A percentile compares a stretch with the other conserved stretches of the same genome.
Evolutionary conservation across 1,140 invertebrate species (phyloP).

Genomic region (Argopecten irradians): DNA sequence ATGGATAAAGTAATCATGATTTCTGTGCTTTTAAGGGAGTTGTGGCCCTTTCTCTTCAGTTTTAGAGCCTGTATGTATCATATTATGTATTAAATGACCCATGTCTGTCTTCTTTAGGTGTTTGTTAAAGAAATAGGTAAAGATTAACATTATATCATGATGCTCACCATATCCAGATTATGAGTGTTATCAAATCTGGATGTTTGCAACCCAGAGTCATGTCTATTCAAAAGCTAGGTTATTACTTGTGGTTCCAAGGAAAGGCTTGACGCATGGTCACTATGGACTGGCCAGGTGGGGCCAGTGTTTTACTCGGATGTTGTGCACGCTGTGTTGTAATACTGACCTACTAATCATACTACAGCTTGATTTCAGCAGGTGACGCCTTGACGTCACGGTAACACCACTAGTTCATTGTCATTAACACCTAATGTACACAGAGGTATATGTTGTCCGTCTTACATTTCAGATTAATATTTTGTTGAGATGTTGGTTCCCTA

Average conservation of each 20-base stretch:
- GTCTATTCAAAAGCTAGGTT: no score
- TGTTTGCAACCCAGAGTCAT: no score
- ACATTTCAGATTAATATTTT: not conserved
- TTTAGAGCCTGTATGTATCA: no score
- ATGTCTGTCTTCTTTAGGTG: no score
- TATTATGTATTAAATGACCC: no score
- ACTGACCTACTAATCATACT: not conserved
- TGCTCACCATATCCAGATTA: no score
- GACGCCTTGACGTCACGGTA: not conserved
- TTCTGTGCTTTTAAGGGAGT: not conserved
- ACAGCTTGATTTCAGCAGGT: not conserved
- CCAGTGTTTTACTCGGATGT: not conserved
- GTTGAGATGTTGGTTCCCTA: no score
- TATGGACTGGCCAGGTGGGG: not conserved
- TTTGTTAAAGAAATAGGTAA: no score
- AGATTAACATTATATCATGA: no score
- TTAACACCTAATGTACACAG: not conserved
- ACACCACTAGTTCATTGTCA: not conserved
- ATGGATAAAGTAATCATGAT: no score
- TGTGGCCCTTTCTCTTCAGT: not conserved
- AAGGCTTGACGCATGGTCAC: not conserved
- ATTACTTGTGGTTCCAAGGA: no score
- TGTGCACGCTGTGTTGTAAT: not conserved
- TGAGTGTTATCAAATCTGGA: no score
- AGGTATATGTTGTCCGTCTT: not conserved